Evolutionary conservation across 2,888 invertebrate genomes (phyloP).

Genomic region (Lysandra bellargus): DNA sequence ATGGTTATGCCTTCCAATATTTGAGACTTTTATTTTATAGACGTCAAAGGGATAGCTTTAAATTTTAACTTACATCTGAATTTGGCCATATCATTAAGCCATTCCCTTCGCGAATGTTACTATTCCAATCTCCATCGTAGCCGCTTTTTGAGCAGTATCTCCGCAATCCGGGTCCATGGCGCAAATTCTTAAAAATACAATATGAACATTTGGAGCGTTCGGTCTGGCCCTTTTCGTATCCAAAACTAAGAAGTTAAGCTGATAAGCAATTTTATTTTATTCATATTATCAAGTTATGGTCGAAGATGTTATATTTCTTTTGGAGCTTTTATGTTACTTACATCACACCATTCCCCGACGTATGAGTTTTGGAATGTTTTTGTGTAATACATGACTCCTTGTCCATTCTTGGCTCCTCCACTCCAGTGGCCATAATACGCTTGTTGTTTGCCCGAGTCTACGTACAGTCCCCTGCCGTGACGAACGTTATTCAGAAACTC

Average conservation of each 20-base stretch:
- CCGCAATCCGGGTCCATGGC: slow-evolving; percentile 66
- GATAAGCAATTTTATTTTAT: no score
- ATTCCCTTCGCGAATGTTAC: slow-evolving; percentile 74
- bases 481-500: slow-evolving; percentile 79
- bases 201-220: background rate
- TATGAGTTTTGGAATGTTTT: slow-evolving; percentile 59
- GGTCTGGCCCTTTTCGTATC: background rate
- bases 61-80: slow-evolving; percentile 74
- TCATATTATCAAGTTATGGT: background rate
- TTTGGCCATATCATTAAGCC: slow-evolving; percentile 83
- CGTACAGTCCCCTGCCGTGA: slow-evolving; percentile 76
- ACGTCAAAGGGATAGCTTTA: background rate
- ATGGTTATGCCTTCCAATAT: no score
- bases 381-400: slow-evolving; percentile 62
- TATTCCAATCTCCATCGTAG: slow-evolving; percentile 80
- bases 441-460: slow-evolving; percentile 62
- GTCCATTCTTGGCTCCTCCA: slow-evolving; percentile 70
- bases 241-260: background rate
- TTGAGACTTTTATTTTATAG: background rate
- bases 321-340: slow-evolving; percentile 46
- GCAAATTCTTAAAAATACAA: slow-evolving; percentile 53
- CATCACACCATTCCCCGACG: slow-evolving; percentile 66
- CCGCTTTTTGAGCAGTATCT: slow-evolving; percentile 65
- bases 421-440: slow-evolving; percentile 73
- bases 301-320: background rate